Conservation (phyloP, 2,888 invertebrate species). For the Polydrusus cervinus region DNA sequence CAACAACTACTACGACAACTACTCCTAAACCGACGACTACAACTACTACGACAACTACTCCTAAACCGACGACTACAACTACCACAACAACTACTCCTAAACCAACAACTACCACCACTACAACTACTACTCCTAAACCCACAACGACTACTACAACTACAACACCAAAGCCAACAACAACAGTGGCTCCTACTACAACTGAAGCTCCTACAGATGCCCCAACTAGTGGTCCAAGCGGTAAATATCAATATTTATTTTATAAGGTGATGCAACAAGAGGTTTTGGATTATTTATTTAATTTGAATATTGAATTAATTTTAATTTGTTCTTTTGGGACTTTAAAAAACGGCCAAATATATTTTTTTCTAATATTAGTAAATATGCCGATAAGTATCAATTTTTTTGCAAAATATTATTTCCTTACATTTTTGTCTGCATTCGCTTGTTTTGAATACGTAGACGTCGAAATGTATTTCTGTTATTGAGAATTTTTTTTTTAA, state of each 20-base stretch:
- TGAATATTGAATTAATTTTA: no score
- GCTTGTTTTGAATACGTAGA: no score
- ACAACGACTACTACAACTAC: slow-evolving; percentile 29
- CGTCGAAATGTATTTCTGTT: no score
- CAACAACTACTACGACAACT: slow-evolving; percentile 23
- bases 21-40: slow-evolving; percentile 15
- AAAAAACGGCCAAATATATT: no score
- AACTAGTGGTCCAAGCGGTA: background rate
- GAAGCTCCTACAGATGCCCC: slow-evolving; percentile 22
- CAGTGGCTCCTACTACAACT: slow-evolving; percentile 23
- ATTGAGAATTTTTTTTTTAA: no score
- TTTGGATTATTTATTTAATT: no score
- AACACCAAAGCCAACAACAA: slow-evolving; percentile 18
- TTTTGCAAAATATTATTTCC: no score
- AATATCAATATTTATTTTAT: background rate
- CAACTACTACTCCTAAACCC: slow-evolving; percentile 34
- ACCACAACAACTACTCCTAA: slow-evolving; percentile 26
- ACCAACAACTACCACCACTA: slow-evolving; percentile 34
- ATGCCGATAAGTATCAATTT: no score
- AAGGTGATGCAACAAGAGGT: background rate
- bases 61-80: slow-evolving; percentile 26
- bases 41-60: slow-evolving; percentile 26
- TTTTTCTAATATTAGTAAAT: no score
- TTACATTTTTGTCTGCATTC: no score
- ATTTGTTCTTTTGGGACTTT: no score